phyloP scores from a whole-genome alignment of 2,888 invertebrate species.

The Scelioninae gen. 1 region DNA sequence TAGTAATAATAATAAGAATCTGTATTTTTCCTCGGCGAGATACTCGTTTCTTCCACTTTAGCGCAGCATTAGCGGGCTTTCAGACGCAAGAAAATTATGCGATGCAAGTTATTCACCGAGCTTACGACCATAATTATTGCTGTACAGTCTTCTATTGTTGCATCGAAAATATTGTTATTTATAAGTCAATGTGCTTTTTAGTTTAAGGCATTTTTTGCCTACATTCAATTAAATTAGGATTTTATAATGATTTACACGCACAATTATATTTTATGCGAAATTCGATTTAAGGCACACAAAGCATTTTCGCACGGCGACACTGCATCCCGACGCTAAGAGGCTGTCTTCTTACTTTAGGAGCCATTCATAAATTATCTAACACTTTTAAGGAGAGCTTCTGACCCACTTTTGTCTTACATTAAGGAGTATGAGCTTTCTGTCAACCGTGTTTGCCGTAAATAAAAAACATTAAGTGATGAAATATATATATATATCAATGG shows the following conservation, averaged over 20 bases:
- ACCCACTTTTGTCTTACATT: slow-evolving; percentile 37
- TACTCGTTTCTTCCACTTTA: slow-evolving; percentile 36
- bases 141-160: slow-evolving; percentile 16
- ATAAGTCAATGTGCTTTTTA: background rate
- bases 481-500: background rate
- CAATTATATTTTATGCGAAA: slow-evolving; percentile 33
- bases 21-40: slow-evolving; percentile 32
- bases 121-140: slow-evolving; percentile 37
- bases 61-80: slow-evolving; percentile 27
- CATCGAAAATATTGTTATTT: slow-evolving; percentile 15
- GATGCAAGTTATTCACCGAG: slow-evolving; percentile 20
- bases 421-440: slow-evolving; percentile 9
- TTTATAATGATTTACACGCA: slow-evolving; percentile 17
- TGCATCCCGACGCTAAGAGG: slow-evolving; percentile 37
- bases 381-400: slow-evolving; percentile 44
- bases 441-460: slow-evolving; percentile 12
- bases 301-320: slow-evolving; percentile 24
- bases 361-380: slow-evolving; percentile 48
- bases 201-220: background rate
- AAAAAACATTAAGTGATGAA: slow-evolving; percentile 15
- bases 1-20: too few relatives aligned
- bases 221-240: slow-evolving; percentile 12
- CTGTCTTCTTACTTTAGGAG: slow-evolving; percentile 39
- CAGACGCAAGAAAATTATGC: slow-evolving; percentile 26
- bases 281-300: slow-evolving; percentile 24